Evolutionary conservation across 92 coral and sea anemone genomes (phyloP).

Genomic region (Epizoanthus stellaris): DNA sequence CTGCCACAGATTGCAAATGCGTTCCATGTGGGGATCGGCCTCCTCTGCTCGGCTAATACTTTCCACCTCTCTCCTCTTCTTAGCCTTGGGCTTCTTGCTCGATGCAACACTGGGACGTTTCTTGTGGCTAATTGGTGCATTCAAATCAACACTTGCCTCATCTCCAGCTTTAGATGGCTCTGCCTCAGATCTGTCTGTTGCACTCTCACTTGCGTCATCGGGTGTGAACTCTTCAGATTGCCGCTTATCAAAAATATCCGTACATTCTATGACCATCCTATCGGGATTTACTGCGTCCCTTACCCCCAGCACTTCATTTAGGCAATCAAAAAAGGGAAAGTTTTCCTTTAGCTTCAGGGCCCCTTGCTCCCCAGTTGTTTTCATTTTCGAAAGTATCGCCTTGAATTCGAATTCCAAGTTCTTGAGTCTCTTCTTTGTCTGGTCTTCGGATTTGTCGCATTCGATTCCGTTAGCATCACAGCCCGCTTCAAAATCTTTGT

Average conservation of each 20-base stretch:
- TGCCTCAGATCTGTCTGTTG: neutral
- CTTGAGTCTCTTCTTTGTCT: constrained; percentile 23
- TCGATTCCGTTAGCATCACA: neutral
- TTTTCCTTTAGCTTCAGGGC: constrained; percentile 26
- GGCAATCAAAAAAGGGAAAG: constrained; percentile 22
- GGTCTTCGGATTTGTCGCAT: constrained; percentile 20
- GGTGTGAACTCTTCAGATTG: constrained; percentile 22
- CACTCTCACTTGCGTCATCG: neutral
- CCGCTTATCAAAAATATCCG: too few relatives aligned
- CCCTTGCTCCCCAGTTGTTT: constrained; percentile 45
- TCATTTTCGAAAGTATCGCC: constrained; percentile 33
- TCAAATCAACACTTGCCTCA: too few relatives aligned
- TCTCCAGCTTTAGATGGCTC: neutral
- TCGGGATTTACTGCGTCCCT: constrained; percentile 60
- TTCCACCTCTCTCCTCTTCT: constrained; percentile 18
- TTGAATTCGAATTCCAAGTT: constrained; percentile 50
- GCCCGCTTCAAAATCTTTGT: neutral
- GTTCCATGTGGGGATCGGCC: neutral
- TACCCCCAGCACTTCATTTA: constrained; percentile 43
- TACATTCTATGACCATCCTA: constrained; percentile 16
- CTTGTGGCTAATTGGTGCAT: too few relatives aligned
- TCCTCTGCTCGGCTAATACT: neutral
- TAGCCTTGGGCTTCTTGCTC: neutral
- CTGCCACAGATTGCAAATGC: constrained; percentile 27
- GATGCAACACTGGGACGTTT: constrained; percentile 3